These are phyloP conservation scores for Sebastes itinus DNA, from an alignment of 2,797 vertebrate genomes.

Conservation along the genomic window DNA sequence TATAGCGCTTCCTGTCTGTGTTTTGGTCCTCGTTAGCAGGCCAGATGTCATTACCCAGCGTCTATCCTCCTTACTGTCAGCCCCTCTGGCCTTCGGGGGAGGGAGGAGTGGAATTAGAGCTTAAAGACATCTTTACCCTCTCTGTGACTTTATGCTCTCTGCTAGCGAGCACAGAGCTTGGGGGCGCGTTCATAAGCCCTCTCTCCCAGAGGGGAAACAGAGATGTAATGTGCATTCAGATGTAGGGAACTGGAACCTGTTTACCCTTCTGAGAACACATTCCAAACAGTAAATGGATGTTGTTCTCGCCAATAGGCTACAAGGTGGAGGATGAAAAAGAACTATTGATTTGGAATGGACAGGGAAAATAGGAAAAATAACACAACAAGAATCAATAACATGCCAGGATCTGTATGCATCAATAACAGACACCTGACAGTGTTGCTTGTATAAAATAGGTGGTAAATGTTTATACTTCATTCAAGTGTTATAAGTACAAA, in stretches of 20 bases:
- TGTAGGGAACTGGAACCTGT: constrained; percentile 19
- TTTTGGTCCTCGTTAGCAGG: constrained; percentile 66
- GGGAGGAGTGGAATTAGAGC: constrained; percentile 63
- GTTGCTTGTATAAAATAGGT: not conserved
- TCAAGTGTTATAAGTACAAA: not conserved
- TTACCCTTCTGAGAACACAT: constrained; percentile 18
- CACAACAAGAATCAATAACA: constrained; percentile 8
- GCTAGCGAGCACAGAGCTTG: constrained; percentile 39
- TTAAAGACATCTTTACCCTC: constrained; percentile 76
- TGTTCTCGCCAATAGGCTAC: not conserved
- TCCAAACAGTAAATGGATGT: not conserved
- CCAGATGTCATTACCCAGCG: constrained; percentile 70
- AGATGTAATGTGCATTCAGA: constrained; percentile 44
- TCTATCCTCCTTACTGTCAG: constrained; percentile 42
- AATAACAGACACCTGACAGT: not conserved
- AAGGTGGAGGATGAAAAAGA: not conserved
- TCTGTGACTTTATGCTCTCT: constrained; percentile 66
- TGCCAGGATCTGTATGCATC: not conserved
- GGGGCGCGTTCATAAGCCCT: not conserved
- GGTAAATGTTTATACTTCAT: not conserved
- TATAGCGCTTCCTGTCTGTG: constrained; percentile 40
- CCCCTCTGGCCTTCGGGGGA: constrained; percentile 59
- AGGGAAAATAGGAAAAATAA: not conserved
- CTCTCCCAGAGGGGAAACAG: constrained; percentile 18
- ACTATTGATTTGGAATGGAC: constrained; percentile 13